These are phyloP conservation scores for Puma concolor DNA, from an alignment of 2,113 vertebrate genomes.

Conservation along the genomic window DNA sequence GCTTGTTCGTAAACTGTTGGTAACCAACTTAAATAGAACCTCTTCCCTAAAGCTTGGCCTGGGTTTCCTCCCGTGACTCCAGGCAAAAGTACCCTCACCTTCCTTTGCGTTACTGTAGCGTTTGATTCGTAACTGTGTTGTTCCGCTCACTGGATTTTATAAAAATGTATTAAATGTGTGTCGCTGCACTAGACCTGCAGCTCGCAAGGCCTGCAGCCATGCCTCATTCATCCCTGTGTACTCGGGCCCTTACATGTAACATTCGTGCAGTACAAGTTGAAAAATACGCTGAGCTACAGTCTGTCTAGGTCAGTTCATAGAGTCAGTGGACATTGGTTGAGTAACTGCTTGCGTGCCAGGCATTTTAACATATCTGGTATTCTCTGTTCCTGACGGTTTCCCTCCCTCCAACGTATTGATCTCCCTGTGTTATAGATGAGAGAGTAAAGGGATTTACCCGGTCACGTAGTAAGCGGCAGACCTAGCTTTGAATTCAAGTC, in stretches of 20 bases:
- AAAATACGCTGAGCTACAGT: not conserved
- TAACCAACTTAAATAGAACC: not conserved
- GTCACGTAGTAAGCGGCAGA: not conserved
- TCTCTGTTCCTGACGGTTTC: not conserved
- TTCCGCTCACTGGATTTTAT: not conserved
- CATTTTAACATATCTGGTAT: slow-evolving; percentile 12
- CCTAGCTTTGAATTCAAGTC: not conserved
- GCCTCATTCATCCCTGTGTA: not conserved
- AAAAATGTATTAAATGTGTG: not conserved
- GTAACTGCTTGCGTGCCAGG: not conserved
- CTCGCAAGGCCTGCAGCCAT: not conserved
- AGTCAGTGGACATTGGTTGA: not conserved
- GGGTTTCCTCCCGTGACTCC: not conserved
- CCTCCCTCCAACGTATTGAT: not conserved
- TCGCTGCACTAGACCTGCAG: not conserved
- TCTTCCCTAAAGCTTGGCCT: not conserved
- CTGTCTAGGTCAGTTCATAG: not conserved
- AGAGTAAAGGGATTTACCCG: not conserved
- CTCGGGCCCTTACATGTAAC: not conserved
- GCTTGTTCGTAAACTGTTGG: not conserved
- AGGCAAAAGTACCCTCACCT: not conserved
- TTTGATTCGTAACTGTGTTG: not conserved
- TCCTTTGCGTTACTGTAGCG: not conserved
- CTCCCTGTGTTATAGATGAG: not conserved
- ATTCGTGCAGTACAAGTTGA: not conserved